phyloP scores from a whole-genome alignment of 2,888 invertebrate species.

The Tipula confusa region DNA sequence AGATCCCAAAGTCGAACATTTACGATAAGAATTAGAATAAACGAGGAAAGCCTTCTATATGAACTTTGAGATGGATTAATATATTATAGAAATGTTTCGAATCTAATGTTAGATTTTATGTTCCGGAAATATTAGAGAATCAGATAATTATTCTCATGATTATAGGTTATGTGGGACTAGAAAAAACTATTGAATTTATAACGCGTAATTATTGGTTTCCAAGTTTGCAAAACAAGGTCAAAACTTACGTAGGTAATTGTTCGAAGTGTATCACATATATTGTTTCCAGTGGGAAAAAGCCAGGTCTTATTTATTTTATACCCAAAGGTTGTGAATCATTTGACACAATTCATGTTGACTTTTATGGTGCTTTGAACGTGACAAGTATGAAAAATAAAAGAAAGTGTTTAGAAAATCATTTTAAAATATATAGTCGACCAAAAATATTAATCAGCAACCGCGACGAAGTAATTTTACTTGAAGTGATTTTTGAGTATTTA shows the following conservation, averaged over 20 bases:
- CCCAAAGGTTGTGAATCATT: constrained; percentile 30
- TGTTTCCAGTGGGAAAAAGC: background rate
- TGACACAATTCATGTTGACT: too few relatives aligned
- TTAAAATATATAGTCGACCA: constrained; percentile 31
- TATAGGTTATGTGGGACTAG: constrained; percentile 28
- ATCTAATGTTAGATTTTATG: constrained; percentile 30
- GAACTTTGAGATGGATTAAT: too few relatives aligned
- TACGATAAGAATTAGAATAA: too few relatives aligned
- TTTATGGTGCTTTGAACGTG: constrained; percentile 32
- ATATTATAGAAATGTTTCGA: background rate
- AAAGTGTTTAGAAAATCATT: constrained; percentile 30
- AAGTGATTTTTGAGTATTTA: background rate
- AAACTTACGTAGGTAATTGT: constrained; percentile 28
- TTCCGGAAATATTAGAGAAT: constrained; percentile 27
- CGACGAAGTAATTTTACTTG: constrained; percentile 33
- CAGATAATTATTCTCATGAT: constrained; percentile 30
- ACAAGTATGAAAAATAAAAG: constrained; percentile 33
- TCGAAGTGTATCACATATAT: constrained; percentile 26
- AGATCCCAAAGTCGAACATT: too few relatives aligned
- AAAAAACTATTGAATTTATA: too few relatives aligned
- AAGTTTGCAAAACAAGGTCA: too few relatives aligned
- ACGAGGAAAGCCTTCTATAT: too few relatives aligned
- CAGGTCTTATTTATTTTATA: constrained; percentile 29
- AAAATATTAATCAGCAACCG: too few relatives aligned
- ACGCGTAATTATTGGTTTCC: too few relatives aligned